Base-by-base conservation (phyloP, 2,888 invertebrate genomes). In the Epiblema foenella region DNA sequence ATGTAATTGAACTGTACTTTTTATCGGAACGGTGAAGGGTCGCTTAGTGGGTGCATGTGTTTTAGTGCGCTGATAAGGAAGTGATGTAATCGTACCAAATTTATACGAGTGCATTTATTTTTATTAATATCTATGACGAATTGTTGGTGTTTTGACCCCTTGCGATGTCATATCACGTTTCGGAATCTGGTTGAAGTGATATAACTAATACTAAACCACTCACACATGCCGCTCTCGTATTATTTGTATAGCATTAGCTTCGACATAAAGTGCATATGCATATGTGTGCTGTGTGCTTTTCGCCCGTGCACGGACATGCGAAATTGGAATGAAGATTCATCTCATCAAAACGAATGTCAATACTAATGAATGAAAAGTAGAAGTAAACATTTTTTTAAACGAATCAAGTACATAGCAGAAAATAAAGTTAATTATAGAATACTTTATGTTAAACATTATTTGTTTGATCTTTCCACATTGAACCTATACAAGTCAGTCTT, bases 21-120 rank as follows among this genome's bases (percentile, higher is more conserved):
- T 80, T 83, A 84, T 86, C 81, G 78, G 75, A 77, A 79, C 75
- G 81, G 80, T 78, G 83, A 83, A 85, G 82, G 77, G 82, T 81
- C 86, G 84, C 84, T 85, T 85, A 83, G 80, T 77, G 78, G 81
- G 76, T 77, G 80, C 87, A 87, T 86, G 83, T 86, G 87, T 86
- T 85, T 85, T 84, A 81, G 81, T 75, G 39, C 75, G 78, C 49
- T 77, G 88, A 88, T 88, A 88, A 87, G 83, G 81, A 81, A 76
- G 84, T 87, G 85, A 60, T 60, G 68, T 46, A 60, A 46, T 52
- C 37, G 39, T 52, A 54, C 29, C 42, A 42, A 42, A 54, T 56
- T 42, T 56, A 65, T 37, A 18, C n/a, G 46, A 54, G 20, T 33
- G 54, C 37, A 33, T 54, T 52, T 54, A 20, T 33, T 62, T 58